These are phyloP conservation scores for Lepilemur septentrionalis DNA, from an alignment of 2,797 vertebrate species.

Conservation along the genomic window DNA sequence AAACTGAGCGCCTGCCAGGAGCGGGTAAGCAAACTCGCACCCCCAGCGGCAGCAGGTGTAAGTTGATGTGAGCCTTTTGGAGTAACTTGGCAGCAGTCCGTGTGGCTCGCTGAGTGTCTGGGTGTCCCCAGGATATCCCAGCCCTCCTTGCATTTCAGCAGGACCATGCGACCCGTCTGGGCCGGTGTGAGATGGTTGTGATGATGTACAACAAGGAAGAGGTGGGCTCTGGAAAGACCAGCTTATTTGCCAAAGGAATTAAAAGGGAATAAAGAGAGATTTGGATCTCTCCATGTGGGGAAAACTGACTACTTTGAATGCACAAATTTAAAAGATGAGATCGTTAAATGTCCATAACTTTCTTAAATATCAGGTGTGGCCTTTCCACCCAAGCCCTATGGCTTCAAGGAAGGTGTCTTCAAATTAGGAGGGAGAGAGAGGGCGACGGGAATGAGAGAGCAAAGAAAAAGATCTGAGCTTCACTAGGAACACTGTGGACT, in stretches of 20 bases:
- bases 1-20: background rate
- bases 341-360: background rate
- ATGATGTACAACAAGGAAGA: background rate
- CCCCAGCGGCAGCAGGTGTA: too few relatives aligned
- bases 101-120: background rate
- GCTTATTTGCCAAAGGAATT: background rate
- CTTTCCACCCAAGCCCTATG: background rate
- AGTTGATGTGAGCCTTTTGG: background rate
- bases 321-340: background rate
- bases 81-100: too few relatives aligned
- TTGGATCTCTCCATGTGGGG: background rate
- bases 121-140: background rate
- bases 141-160: background rate
- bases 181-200: background rate
- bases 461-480: background rate
- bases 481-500: background rate
- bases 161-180: background rate
- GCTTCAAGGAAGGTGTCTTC: background rate
- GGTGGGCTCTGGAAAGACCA: background rate
- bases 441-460: background rate
- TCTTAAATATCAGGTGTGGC: background rate
- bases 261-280: background rate
- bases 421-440: background rate
- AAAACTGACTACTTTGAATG: background rate
- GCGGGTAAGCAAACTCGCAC: accelerated